A percentile compares a stretch with the other conserved stretches of the same genome.
Conservation (phyloP, 2,113 vertebrate genomes). For the Chrysemys picta region DNA sequence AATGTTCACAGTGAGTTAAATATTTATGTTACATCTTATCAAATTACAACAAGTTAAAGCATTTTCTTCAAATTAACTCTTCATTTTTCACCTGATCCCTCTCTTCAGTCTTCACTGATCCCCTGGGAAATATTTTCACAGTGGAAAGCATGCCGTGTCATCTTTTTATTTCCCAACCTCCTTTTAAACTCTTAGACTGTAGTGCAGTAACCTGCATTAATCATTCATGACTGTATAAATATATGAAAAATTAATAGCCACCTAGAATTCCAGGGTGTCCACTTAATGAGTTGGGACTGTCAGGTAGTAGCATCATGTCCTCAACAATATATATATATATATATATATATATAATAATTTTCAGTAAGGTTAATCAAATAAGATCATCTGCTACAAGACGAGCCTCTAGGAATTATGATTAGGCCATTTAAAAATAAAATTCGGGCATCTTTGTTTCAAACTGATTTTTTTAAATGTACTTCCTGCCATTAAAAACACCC, state of each 20-base stretch:
- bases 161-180: conserved; percentile 32
- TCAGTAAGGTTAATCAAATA: conserved; percentile 9
- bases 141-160: conserved; percentile 46
- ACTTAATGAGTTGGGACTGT: conserved; percentile 62
- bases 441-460: neutral
- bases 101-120: conserved; percentile 20
- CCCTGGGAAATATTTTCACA: conserved; percentile 33
- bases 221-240: conserved; percentile 71
- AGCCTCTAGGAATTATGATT: neutral
- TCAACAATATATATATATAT: neutral
- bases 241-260: conserved; percentile 74
- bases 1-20: neutral
- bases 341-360: neutral
- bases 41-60: conserved; percentile 6
- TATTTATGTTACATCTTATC: conserved; percentile 26
- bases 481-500: neutral
- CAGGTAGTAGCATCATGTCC: conserved; percentile 5
- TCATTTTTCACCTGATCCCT: neutral
- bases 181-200: conserved; percentile 63
- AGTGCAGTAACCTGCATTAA: conserved; percentile 59
- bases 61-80: conserved; percentile 47
- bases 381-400: neutral
- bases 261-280: conserved; percentile 63
- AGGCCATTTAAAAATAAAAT: neutral
- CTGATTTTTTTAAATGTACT: neutral